phyloP scores from a whole-genome alignment of 2,113 vertebrate species.

The Carollia perspicillata region DNA sequence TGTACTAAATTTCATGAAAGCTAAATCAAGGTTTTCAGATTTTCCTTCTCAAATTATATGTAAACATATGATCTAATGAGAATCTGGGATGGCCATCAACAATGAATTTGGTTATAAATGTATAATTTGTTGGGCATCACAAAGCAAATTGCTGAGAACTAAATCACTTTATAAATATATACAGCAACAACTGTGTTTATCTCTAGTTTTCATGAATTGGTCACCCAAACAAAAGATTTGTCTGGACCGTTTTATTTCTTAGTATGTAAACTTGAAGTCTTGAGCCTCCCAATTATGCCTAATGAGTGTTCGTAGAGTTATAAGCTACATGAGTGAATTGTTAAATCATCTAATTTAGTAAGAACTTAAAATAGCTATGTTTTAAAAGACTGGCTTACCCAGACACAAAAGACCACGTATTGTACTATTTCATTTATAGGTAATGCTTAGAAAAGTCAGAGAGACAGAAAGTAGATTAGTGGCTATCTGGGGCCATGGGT shows the following conservation, averaged over 20 bases:
- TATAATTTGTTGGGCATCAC: neutral
- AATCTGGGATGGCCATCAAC: neutral
- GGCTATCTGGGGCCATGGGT: neutral
- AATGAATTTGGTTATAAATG: conserved; percentile 8
- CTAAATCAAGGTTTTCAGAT: conserved; percentile 8
- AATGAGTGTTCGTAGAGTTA: conserved; percentile 37
- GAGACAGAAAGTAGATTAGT: conserved; percentile 10
- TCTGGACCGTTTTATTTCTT: conserved; percentile 37
- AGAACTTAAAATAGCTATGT: conserved; percentile 31
- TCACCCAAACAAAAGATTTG: conserved; percentile 47
- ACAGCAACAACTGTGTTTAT: conserved; percentile 32
- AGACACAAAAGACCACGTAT: conserved; percentile 29
- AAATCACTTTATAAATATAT: conserved; percentile 19
- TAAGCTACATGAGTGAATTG: neutral
- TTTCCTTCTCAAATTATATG: conserved; percentile 11
- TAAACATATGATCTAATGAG: neutral
- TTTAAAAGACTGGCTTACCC: conserved; percentile 46
- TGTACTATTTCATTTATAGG: conserved; percentile 9
- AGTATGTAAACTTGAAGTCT: conserved; percentile 27
- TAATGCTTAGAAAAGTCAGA: conserved; percentile 43
- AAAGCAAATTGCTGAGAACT: conserved; percentile 22
- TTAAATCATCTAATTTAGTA: conserved; percentile 54
- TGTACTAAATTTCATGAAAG: neutral
- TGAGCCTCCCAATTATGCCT: conserved; percentile 25
- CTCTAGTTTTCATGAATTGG: conserved; percentile 40